Percentiles rank a stretch among this genome's conserved stretches.
Conservation (phyloP, 1,140 invertebrate genomes). For the Pollicipes pollicipes region DNA sequence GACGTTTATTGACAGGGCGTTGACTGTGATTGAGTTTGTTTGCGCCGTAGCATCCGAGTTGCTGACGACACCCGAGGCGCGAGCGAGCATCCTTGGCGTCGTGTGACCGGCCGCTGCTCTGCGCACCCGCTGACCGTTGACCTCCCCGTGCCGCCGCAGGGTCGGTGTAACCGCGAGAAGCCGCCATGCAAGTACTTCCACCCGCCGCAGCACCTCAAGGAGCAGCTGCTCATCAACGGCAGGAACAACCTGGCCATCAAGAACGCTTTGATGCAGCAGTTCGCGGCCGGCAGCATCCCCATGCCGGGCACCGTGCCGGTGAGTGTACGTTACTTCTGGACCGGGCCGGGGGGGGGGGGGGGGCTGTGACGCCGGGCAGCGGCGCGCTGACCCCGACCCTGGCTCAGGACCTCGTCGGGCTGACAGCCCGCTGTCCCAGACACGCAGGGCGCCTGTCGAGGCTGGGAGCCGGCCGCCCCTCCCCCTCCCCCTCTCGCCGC, state of each 20-base stretch:
- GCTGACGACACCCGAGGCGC: too few species aligned
- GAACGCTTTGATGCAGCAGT: slow-evolving; percentile 84
- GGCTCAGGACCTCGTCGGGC: slow-evolving; percentile 17
- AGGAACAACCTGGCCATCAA: slow-evolving; percentile 96
- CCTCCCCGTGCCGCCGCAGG: too few species aligned
- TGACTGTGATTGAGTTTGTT: too few species aligned
- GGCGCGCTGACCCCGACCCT: slow-evolving; percentile 13
- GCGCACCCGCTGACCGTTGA: too few species aligned
- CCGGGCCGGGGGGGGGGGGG: slow-evolving; percentile 16
- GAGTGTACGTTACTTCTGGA: slow-evolving; percentile 18
- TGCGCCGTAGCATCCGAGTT: too few species aligned
- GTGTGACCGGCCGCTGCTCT: too few species aligned
- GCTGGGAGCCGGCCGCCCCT: too few species aligned
- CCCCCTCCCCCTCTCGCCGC: too few species aligned
- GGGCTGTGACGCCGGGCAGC: slow-evolving; percentile 16
- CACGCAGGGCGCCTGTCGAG: too few species aligned
- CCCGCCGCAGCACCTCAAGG: slow-evolving; percentile 97
- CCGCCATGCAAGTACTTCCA: slow-evolving; percentile 99
- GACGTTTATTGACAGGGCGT: too few species aligned
- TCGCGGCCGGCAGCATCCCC: slow-evolving; percentile 14
- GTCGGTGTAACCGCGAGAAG: slow-evolving; percentile 98
- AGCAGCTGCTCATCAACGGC: slow-evolving; percentile 98
- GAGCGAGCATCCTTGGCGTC: too few species aligned
- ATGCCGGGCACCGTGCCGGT: slow-evolving; percentile 17
- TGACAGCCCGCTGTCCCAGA: too few species aligned